Percentiles rank a stretch among this genome's conserved stretches.
Conservation (phyloP, 2,888 invertebrate species). For the Scelioninae gen. 2 region DNA sequence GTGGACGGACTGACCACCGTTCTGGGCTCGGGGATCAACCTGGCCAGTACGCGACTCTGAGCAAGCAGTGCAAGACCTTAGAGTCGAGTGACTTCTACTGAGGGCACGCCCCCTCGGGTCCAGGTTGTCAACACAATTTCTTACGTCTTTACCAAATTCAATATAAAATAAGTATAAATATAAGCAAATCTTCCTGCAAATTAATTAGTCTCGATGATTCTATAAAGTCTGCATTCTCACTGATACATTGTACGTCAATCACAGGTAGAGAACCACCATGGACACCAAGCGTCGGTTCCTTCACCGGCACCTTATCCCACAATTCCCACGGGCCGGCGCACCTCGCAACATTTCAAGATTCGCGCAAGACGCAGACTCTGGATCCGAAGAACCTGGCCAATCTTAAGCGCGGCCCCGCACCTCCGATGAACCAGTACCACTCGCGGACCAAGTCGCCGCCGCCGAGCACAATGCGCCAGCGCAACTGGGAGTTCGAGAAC, state of each 20-base stretch:
- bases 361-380: constrained; percentile 73
- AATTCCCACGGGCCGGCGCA: constrained; percentile 74
- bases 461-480: constrained; percentile 66
- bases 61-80: constrained; percentile 96
- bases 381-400: constrained; percentile 74
- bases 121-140: too few relatives aligned
- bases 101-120: constrained; percentile 82
- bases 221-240: too few relatives aligned
- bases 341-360: constrained; percentile 73
- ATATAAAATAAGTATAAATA: too few relatives aligned
- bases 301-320: constrained; percentile 73
- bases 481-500: constrained; percentile 70
- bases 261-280: constrained; percentile 74
- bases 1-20: constrained; percentile 76
- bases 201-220: too few relatives aligned
- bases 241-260: background rate
- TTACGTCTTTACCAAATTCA: too few relatives aligned
- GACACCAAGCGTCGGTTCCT: constrained; percentile 74
- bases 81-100: constrained; percentile 97
- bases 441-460: constrained; percentile 55
- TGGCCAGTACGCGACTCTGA: constrained; percentile 93
- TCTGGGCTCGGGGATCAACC: constrained; percentile 75
- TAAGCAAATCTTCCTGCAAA: too few relatives aligned
- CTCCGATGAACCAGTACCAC: constrained; percentile 72
- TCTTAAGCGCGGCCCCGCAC: constrained; percentile 72